Percentiles rank a stretch among this genome's conserved stretches.
These are phyloP conservation scores for Notothenia rossii DNA, from an alignment of 2,113 vertebrate species.

Conservation along the genomic window DNA sequence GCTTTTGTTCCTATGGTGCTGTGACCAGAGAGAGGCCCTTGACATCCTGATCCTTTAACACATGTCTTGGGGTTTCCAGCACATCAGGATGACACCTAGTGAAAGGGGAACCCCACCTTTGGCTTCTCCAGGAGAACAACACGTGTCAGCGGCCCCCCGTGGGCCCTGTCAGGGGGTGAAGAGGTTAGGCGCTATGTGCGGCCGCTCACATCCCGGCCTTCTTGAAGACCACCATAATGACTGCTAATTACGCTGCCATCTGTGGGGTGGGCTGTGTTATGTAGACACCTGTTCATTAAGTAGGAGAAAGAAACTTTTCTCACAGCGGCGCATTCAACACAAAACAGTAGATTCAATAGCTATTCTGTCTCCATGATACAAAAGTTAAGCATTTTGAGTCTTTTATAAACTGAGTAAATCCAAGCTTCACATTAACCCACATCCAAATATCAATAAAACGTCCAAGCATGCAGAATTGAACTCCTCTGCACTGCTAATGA, in stretches of 20 bases:
- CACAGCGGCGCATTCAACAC: constrained; percentile 32
- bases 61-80: constrained; percentile 75
- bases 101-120: constrained; percentile 80
- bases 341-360: constrained; percentile 40
- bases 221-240: constrained; percentile 82
- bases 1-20: constrained; percentile 56
- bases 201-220: constrained; percentile 75
- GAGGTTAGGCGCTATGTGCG: constrained; percentile 82
- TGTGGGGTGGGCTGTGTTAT: constrained; percentile 84
- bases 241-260: constrained; percentile 85
- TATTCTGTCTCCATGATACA: constrained; percentile 6
- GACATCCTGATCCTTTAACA: constrained; percentile 78
- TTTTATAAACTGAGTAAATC: constrained; percentile 11
- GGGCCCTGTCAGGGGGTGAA: constrained; percentile 79
- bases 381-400: constrained; percentile 14
- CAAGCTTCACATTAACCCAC: constrained; percentile 38
- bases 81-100: constrained; percentile 82
- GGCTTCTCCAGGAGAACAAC: constrained; percentile 77
- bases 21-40: constrained; percentile 75
- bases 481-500: constrained; percentile 66
- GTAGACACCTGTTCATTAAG: constrained; percentile 86
- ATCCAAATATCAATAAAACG: constrained; percentile 64
- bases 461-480: constrained; percentile 59
- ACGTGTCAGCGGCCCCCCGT: constrained; percentile 78
- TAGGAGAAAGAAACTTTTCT: constrained; percentile 73